phyloP scores from a whole-genome alignment of 2,113 vertebrate species.

The rat (Rattus norvegicus) region GRCr8 NC_086028.1:23326001-23326500 shows the following conservation, averaged over 20 bases:
- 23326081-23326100: constrained; percentile 29
- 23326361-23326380: neutral
- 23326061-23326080: constrained; percentile 63
- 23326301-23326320: neutral
- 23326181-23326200: neutral
- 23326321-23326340: neutral
- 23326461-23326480: neutral
- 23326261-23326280: neutral
- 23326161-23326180: constrained; percentile 33
- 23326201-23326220: neutral
- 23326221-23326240: neutral
- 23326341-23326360: neutral
- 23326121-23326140: constrained; percentile 25
- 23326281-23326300: too few species aligned
- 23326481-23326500: neutral
- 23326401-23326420: neutral
- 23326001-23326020: constrained; percentile 63
- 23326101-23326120: constrained; percentile 38
- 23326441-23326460: neutral
- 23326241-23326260: neutral
- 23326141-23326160: neutral
- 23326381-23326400: neutral
- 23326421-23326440: neutral
- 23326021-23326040: constrained; percentile 70
- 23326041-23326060: constrained; percentile 57